phyloP scores from a whole-genome alignment of 2,113 vertebrate species.

The Dasyprocta punctata region DNA sequence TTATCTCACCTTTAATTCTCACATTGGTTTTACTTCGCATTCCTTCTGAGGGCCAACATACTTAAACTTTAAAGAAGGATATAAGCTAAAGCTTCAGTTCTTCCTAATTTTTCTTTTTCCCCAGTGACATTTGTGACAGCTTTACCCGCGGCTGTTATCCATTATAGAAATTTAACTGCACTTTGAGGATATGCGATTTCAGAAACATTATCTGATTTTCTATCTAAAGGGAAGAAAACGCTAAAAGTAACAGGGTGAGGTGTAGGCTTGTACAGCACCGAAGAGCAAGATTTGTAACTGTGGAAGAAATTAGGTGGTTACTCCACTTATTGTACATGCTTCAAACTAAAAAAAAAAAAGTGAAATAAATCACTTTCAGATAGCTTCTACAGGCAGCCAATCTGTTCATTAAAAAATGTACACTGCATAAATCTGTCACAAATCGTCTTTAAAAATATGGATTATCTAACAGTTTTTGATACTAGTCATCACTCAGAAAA shows the following conservation, averaged over 20 bases:
- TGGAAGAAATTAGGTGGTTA: neutral
- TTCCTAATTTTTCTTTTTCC: constrained; percentile 59
- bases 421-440: neutral
- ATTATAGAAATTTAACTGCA: constrained; percentile 61
- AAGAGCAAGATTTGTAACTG: neutral
- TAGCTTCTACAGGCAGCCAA: neutral
- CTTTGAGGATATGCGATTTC: constrained; percentile 62
- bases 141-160: constrained; percentile 49
- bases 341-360: constrained; percentile 35
- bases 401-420: constrained; percentile 1
- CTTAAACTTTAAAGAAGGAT: constrained; percentile 8
- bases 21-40: constrained; percentile 54
- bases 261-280: neutral
- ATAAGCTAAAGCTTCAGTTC: constrained; percentile 35
- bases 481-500: constrained; percentile 50
- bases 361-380: constrained; percentile 9
- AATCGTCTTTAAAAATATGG: neutral
- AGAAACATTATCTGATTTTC: constrained; percentile 60
- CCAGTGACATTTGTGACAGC: constrained; percentile 53
- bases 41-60: constrained; percentile 52
- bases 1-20: constrained; percentile 69
- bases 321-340: neutral
- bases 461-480: constrained; percentile 12
- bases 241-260: neutral
- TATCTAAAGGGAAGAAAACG: neutral